These are phyloP conservation scores for Drosophila ogumai DNA, from an alignment of 1,140 invertebrate genomes.

Conservation along the genomic window DNA sequence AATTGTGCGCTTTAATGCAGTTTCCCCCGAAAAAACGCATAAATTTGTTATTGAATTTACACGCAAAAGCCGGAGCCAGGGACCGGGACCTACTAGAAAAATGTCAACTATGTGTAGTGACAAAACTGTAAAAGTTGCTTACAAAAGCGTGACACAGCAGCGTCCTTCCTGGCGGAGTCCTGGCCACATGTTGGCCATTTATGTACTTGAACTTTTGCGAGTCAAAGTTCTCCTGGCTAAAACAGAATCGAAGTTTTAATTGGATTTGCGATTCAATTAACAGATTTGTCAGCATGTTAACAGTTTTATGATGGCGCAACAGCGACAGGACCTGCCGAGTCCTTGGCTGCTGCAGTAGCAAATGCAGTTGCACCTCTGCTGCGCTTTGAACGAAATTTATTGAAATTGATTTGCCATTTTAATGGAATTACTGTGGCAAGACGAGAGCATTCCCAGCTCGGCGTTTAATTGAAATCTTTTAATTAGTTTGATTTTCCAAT, in stretches of 20 bases:
- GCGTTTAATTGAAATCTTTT: conserved; percentile 84
- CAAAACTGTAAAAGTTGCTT: conserved; percentile 33
- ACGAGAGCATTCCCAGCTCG: conserved; percentile 51
- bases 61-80: conserved; percentile 17
- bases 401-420: conserved; percentile 81
- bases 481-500: conserved; percentile 84
- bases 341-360: conserved; percentile 34
- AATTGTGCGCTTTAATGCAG: conserved; percentile 73
- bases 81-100: background rate
- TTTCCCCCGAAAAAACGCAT: conserved; percentile 34
- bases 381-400: conserved; percentile 66
- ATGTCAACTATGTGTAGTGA: background rate
- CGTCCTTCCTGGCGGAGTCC: conserved; percentile 15
- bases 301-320: conserved; percentile 70
- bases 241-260: conserved; percentile 82
- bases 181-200: conserved; percentile 72
- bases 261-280: conserved; percentile 85
- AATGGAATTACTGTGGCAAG: conserved; percentile 68
- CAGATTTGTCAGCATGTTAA: conserved; percentile 82
- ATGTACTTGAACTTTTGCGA: conserved; percentile 70
- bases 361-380: conserved; percentile 45
- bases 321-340: conserved; percentile 26
- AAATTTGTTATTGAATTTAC: conserved; percentile 71
- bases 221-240: conserved; percentile 54
- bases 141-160: conserved; percentile 45